Base-by-base conservation (phyloP, 2,113 vertebrate species). In the Sturnus vulgaris region DNA sequence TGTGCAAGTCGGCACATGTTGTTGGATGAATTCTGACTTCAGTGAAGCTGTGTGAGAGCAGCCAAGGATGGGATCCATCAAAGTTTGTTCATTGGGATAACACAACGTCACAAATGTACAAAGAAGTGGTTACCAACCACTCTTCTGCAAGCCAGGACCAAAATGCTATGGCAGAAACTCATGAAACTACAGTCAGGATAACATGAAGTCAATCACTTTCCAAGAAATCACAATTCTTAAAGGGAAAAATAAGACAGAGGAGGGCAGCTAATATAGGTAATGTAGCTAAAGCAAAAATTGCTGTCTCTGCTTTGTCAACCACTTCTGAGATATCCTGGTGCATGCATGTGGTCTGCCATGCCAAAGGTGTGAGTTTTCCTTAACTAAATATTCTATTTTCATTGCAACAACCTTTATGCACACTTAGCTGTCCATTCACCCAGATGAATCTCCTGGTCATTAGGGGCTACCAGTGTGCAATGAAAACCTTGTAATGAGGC, bases 291-390 rank as follows among this genome's bases (percentile, higher is more conserved):
- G 11, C 12, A 63, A 35, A 55, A 82, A 61, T 11, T 21, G 12
- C 57, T 35, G 21, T 39, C 19, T 19, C 31, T 59, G 17, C 85
- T 85, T 44, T 85, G 22, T 66, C 68, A 61, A 33, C 24, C 52
- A 44, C 10, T 20, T 27, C 25, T 14, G 19, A 63, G 14, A 30
- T 24, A 57, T 2, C 10, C 8, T 55, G 47, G 37, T 24, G 19
- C 31, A 59, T 30, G 8, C 4, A 4, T 5, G 46, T 2, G 2
- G 12, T 57, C 22, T 61, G 5, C 19, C 0, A 0, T 35, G n/a
- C 21, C 31, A 69, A n/a, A 76, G 23, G 18, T n/a, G 3, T 1
- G 2, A 73, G 37, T 57, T 87, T 40, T 35, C 22, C 37, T 77
- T 85, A 52, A 7, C 31, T n/a, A 56, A 60, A 61, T 52, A 33